Base-by-base conservation (phyloP, 30 jellyfish, hydroid and myxozoan genomes). In the Catostylus mosaicus region DNA sequence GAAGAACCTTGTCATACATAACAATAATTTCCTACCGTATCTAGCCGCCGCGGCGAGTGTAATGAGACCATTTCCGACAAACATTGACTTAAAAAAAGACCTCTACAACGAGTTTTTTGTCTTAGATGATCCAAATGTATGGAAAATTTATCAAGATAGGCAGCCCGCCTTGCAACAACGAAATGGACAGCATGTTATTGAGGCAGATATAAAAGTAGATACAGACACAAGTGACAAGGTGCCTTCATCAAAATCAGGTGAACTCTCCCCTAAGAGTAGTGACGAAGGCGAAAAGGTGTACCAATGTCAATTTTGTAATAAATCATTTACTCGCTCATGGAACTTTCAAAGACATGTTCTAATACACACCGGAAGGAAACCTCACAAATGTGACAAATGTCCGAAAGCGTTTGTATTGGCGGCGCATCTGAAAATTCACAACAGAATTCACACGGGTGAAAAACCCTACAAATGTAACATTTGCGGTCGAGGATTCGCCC, bases 401-500 rank as follows among this genome's bases (percentile, higher is more conserved):
- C 97, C 93, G 14, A 93, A 93, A 75, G 99, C 99, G 34, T 93
- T 93, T 62, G 99, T 93, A 26, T 65, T 93, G 63, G 99, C 99
- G 8, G 99, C 99, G 0, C 99, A 93, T 67, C 68, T 93, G 34
- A 93, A 93, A 71, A 93, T 93, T 3, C 99, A 93, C 84, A 93
- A 86, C 76, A 83, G 99, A 29, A 93, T 93, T 50, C 99, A 93
- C 74, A 93, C 99, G 47, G 99, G 99, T 1, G 99, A 93, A 78
- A 93, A 93, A 75, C 99, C 99, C 1, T 93, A 93, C 94, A 83
- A 82, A 64, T 93, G 99, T 84, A 87, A 91, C 56, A 95, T 87
- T 6, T 93, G 99, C 73, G 97, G 97, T 19, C 89, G 99, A 18
- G 99, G 99, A 7, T 93, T 93, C 57, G 99, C 99, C 35, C 99